Base-by-base conservation (phyloP, 2,797 vertebrate species). In the Anguilla obscura region DNA sequence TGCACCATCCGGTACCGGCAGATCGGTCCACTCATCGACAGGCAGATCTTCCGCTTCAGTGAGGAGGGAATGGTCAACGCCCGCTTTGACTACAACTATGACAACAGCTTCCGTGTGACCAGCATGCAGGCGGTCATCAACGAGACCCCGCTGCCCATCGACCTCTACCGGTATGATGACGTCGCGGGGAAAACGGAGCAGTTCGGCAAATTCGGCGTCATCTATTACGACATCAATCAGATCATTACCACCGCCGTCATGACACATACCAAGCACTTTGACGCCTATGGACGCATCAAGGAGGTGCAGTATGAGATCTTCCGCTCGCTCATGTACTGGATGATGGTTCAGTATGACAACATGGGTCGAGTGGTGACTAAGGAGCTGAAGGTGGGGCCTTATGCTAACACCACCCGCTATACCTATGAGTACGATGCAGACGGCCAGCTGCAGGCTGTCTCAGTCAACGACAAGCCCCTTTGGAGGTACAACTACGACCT, bases 71-170 rank as follows among this genome's bases (percentile, higher is more conserved):
- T 99, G 98, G 99, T 99, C 91, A 99, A 99, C 0, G 99, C 98
- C 52, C 96, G 99, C 0, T 99, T 99, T 24, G 99, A 99, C 94
- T 99, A 99, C 24, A 99, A 99, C 90, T 99, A 99, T 0, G 99
- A 99, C 96, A 99, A 99, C 95, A 99, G 98, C 85, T 99, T 99
- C 93, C 96, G 99, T 3, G 98, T 99, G 89, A 99, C 99, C 24
- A 99, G 98, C 95, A 99, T 99, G 99, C 99, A 99, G 93, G 98
- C 98, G 0, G 98, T 99, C 90, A 99, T 99, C 91, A 99, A 99
- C 0, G 99, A 99, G 94, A 99, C 98, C 0, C 99, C 99, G 0
- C 91, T 99, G 89, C 99, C 99, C 0, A 99, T 99, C 1, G 99
- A 99, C 89, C 95, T 99, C 85, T 99, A 99, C 89, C 97, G 98